phyloP scores from a whole-genome alignment of 1,140 invertebrate genomes.

The Calosoma granatense region DNA sequence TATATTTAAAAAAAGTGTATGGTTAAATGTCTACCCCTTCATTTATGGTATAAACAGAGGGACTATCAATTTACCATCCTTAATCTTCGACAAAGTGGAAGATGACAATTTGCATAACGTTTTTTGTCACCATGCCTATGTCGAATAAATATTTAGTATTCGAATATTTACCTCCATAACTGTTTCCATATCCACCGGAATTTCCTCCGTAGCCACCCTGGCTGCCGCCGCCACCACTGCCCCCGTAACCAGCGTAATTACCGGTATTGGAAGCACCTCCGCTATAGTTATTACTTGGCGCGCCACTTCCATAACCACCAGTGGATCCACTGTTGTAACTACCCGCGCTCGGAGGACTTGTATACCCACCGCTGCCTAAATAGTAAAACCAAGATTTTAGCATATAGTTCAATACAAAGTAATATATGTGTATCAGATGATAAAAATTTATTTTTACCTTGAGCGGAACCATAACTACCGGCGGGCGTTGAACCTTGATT shows the following conservation, averaged over 20 bases:
- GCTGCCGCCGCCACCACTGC: slow-evolving; percentile 29
- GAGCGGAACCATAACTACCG: background rate
- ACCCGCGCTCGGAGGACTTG: slow-evolving; percentile 19
- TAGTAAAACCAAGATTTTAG: slow-evolving; percentile 4
- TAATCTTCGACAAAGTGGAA: slow-evolving; percentile 3
- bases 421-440: too few species aligned
- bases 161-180: slow-evolving; percentile 24
- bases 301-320: slow-evolving; percentile 29
- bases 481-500: background rate
- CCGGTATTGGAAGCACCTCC: slow-evolving; percentile 32
- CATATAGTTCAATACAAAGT: background rate
- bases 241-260: slow-evolving; percentile 19
- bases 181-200: slow-evolving; percentile 35
- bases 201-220: slow-evolving; percentile 35
- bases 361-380: slow-evolving; percentile 22
- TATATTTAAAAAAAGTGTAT: background rate
- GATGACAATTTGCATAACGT: background rate
- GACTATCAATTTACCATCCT: background rate
- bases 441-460: background rate
- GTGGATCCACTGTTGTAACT: slow-evolving; percentile 24
- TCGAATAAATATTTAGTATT: background rate
- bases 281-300: slow-evolving; percentile 31
- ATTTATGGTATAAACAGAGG: slow-evolving; percentile 2
- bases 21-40: slow-evolving; percentile 1
- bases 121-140: background rate